Evolutionary conservation across 2,888 invertebrate species (phyloP).

Genomic region (Tipula confusa): DNA sequence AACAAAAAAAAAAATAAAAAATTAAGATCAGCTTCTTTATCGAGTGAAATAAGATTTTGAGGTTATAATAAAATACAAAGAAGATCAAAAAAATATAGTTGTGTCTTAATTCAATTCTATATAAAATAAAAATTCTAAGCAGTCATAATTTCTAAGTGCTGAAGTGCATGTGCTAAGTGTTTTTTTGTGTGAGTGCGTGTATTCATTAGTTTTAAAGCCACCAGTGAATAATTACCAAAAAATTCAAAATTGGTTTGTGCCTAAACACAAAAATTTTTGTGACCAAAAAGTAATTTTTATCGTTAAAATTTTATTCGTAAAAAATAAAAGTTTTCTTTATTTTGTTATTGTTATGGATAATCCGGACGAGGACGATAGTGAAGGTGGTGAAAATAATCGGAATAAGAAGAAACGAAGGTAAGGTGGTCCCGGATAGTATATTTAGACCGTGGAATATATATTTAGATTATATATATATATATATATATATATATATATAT

Average conservation of each 20-base stretch:
- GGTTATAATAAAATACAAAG: not conserved
- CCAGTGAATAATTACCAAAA: no score
- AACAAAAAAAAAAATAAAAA: no score
- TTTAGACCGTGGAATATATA: not conserved
- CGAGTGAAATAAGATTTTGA: not conserved
- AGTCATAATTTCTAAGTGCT: not conserved
- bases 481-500: no score
- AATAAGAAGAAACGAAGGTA: not conserved
- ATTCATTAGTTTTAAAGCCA: no score
- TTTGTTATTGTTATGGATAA: slow-evolving; percentile 27
- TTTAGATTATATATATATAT: not conserved
- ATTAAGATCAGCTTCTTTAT: not conserved
- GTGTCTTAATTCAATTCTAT: not conserved
- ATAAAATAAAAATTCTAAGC: not conserved
- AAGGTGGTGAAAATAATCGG: not conserved
- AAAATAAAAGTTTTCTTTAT: slow-evolving; percentile 12
- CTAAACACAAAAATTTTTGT: not conserved
- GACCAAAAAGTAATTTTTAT: not conserved
- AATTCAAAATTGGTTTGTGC: not conserved
- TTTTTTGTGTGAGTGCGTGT: not conserved
- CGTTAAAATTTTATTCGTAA: slow-evolving; percentile 26
- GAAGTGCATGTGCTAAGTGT: not conserved
- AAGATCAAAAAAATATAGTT: not conserved
- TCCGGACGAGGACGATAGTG: not conserved
- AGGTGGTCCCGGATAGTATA: not conserved